Evolutionary conservation across 2,888 invertebrate genomes (phyloP).

Genomic region (Eupithecia tripunctaria): DNA sequence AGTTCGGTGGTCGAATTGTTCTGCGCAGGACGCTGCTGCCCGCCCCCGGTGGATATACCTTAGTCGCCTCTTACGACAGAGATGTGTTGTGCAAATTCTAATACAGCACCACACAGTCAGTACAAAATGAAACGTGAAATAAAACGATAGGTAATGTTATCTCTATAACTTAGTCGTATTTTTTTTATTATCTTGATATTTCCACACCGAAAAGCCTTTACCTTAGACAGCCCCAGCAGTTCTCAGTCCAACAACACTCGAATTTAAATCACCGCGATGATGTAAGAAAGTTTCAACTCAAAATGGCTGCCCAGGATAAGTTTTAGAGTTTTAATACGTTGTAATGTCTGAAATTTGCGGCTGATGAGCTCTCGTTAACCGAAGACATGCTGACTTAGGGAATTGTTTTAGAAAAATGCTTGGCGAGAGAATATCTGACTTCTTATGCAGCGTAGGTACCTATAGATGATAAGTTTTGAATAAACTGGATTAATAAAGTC

Average conservation of each 20-base stretch:
- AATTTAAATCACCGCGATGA: slow-evolving; percentile 77
- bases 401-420: slow-evolving; percentile 63
- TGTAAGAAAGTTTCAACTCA: slow-evolving; percentile 81
- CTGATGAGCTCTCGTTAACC: slow-evolving; percentile 78
- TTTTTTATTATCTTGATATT: not conserved
- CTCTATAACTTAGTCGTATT: not conserved
- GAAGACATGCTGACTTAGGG: slow-evolving; percentile 66
- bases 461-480: not conserved
- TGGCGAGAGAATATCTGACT: slow-evolving; percentile 9
- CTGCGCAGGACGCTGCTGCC: no score
- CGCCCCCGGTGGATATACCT: no score
- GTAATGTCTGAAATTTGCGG: slow-evolving; percentile 82
- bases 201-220: not conserved
- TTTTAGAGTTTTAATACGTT: slow-evolving; percentile 82
- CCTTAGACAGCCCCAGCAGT: slow-evolving; percentile 35
- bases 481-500: not conserved
- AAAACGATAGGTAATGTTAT: not conserved
- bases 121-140: no score
- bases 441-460: not conserved
- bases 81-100: no score
- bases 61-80: no score
- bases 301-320: slow-evolving; percentile 76
- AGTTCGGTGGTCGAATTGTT: no score
- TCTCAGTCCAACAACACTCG: slow-evolving; percentile 57
- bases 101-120: no score